phyloP scores from a whole-genome alignment of 2,797 vertebrate species.

The Morelia viridis region DNA sequence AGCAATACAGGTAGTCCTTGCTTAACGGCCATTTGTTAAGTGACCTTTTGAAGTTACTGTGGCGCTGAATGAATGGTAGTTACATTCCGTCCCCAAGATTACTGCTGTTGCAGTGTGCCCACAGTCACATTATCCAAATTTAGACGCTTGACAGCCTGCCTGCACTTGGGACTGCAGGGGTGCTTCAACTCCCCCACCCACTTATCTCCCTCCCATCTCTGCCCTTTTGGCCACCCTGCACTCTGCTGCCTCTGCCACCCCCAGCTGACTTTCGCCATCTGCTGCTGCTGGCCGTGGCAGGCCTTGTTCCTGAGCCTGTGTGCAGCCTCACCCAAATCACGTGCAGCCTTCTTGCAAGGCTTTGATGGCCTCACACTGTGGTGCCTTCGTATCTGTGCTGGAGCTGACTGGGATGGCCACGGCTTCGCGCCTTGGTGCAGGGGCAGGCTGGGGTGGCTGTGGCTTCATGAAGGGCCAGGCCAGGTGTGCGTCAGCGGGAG shows the following conservation, averaged over 20 bases:
- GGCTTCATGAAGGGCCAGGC: no score
- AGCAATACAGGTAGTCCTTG: not conserved
- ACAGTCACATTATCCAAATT: not conserved
- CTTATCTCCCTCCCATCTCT: not conserved
- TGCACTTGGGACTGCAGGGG: not conserved
- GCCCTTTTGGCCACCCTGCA: not conserved
- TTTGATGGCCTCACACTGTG: no score
- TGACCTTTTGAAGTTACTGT: not conserved
- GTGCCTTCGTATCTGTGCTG: no score
- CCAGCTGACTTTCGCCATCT: not conserved
- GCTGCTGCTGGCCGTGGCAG: not conserved
- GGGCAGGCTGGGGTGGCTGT: no score
- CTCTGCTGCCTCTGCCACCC: not conserved
- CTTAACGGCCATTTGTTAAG: not conserved
- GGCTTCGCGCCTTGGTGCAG: no score
- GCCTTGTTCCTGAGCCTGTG: not conserved
- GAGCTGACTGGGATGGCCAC: no score
- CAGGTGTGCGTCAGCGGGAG: no score
- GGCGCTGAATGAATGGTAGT: not conserved
- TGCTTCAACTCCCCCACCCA: not conserved
- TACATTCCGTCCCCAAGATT: not conserved
- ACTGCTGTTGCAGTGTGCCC: not conserved
- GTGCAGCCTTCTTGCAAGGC: no score
- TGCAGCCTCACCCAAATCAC: not conserved
- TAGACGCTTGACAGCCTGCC: not conserved